Base-by-base conservation (phyloP, 2,888 invertebrate species). In the Drosophila atripex region DNA sequence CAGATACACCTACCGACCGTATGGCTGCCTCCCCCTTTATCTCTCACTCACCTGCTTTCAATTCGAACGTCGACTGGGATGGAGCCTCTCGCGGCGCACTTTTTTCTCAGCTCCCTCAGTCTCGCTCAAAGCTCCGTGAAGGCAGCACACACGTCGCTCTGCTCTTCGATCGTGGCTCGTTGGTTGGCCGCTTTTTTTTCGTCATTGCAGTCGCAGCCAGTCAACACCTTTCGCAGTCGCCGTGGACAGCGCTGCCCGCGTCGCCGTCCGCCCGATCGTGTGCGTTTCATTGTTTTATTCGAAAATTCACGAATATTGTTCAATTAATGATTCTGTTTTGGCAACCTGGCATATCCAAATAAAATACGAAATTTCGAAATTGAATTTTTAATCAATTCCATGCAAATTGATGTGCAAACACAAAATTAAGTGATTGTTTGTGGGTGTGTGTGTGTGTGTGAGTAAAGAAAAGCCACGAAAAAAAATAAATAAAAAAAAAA, bases 71-170 rank as follows among this genome's bases (percentile, higher is more conserved):
- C 52, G 71, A 71, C 65, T 71, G 63, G 66, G 78, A 71, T 73
- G 65, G 64, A 78, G 35, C 69, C 73, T 73, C 56, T 71, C 46
- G 46, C 47, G 46, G 55, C 56, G 53, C 23, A 65, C 64, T 58
- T 47, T 46, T 52, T 28, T 28, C 28, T 28, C 28, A 28, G 9
- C 28, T 9, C 45, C 60, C 74, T 76, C 73, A 85, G 76, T 86
- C 86, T 83, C 77, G 73, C 80, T 75, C 72, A 55, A 84, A 83
- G 84, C 86, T 86, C 65, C 84, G 78, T 83, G 70, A 80, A 68
- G 78, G 72, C 58, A 77, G 63, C 78, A 75, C 75, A 77, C 79
- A 73, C 49, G 55, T 60, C 50, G 57, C 64, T 75, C 57, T 69
- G 53, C 54, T 46, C 18, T 18, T 3, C 46, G 58, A 39, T 16